Percentiles rank a stretch among this genome's conserved stretches.
Evolutionary conservation across 1,140 invertebrate species (phyloP).

Genomic region (Pachypeltis micranthus): DNA sequence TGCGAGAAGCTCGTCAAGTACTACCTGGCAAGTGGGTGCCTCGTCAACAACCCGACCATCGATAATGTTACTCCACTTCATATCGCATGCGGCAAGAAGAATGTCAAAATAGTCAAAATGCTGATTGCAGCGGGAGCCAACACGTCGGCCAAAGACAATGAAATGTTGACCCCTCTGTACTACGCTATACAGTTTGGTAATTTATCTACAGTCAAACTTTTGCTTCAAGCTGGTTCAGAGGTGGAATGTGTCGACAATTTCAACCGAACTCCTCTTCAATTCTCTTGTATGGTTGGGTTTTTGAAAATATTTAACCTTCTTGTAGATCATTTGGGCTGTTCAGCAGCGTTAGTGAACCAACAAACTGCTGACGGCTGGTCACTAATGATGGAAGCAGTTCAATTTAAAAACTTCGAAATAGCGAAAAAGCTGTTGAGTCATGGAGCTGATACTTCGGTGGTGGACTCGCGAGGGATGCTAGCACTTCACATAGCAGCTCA

Average conservation of each 20-base stretch:
- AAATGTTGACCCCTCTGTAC: constrained; percentile 7
- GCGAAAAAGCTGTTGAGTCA: constrained; percentile 10
- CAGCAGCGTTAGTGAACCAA: background rate
- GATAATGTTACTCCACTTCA: constrained; percentile 13
- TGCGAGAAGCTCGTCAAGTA: constrained; percentile 4
- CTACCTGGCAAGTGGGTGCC: background rate
- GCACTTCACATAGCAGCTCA: constrained; percentile 17
- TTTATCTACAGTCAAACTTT: background rate
- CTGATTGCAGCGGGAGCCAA: constrained; percentile 5
- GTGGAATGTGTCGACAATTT: constrained; percentile 4
- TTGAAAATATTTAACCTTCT: constrained; percentile 15
- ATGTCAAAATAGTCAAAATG: constrained; percentile 1
- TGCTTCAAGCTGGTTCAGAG: constrained; percentile 6
- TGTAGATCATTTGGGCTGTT: background rate
- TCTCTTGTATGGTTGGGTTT: constrained; percentile 13
- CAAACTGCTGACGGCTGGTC: constrained; percentile 16
- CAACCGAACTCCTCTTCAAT: constrained; percentile 10
- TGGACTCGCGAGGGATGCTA: constrained; percentile 10
- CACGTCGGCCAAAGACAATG: constrained; percentile 7
- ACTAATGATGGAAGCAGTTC: constrained; percentile 16
- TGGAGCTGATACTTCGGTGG: constrained; percentile 11
- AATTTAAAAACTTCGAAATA: constrained; percentile 13
- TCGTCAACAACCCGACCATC: constrained; percentile 9
- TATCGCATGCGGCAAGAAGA: constrained; percentile 4
- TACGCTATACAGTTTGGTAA: constrained; percentile 9